phyloP scores from a whole-genome alignment of 2,888 invertebrate species.

The Cerastis leucographa region DNA sequence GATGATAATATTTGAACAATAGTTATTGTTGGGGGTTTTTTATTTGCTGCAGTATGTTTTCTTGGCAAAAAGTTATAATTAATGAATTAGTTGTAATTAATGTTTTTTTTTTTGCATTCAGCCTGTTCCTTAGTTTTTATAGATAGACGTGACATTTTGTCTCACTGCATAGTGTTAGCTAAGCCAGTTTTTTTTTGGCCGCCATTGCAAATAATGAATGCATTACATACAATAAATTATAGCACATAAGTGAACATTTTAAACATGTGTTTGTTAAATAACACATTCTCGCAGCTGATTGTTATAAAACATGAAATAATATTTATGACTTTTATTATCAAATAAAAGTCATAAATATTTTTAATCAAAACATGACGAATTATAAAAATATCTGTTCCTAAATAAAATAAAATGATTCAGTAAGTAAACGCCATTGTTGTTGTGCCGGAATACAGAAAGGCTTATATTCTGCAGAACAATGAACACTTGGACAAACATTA shows the following conservation, averaged over 20 bases:
- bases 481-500: slow-evolving; percentile 45
- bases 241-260: too few species aligned
- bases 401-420: background rate
- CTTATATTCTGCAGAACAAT: slow-evolving; percentile 29
- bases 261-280: background rate
- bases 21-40: background rate
- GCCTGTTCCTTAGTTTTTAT: slow-evolving; percentile 2
- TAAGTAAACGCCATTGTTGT: slow-evolving; percentile 18
- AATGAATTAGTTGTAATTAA: too few species aligned
- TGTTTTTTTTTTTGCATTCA: slow-evolving; percentile 14
- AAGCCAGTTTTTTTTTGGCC: background rate
- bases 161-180: background rate
- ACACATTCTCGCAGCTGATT: background rate
- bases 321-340: background rate
- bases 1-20: slow-evolving; percentile 3
- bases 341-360: background rate
- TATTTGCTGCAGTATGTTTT: background rate
- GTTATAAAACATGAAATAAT: background rate
- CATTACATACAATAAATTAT: background rate
- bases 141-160: slow-evolving; percentile 6
- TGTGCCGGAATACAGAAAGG: slow-evolving; percentile 22
- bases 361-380: background rate
- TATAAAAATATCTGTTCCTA: slow-evolving; percentile 13
- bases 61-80: background rate
- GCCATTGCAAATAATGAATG: background rate